Conservation (phyloP, 2,888 invertebrate species). For the Kryphioiulus occultus region DNA sequence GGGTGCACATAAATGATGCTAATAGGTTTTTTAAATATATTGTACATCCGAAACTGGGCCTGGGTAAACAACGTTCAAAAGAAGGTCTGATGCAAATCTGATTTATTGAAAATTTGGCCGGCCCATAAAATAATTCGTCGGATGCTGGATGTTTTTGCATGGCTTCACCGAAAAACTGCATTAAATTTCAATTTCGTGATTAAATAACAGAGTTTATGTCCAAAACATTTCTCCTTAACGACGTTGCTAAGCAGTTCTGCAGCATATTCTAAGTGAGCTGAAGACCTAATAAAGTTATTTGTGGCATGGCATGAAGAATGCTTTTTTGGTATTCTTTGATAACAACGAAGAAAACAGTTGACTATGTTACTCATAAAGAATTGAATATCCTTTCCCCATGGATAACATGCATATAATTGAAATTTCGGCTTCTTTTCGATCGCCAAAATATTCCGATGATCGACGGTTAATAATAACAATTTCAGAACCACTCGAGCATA, state of each 20-base stretch:
- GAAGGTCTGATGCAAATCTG: background rate
- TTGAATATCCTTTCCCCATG: background rate
- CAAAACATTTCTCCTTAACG: background rate
- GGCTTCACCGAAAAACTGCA: slow-evolving; percentile 28
- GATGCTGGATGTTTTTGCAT: background rate
- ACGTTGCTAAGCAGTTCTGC: background rate
- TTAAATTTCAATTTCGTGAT: slow-evolving; percentile 21
- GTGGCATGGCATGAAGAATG: background rate
- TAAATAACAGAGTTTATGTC: background rate
- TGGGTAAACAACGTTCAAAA: background rate
- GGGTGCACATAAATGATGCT: slow-evolving; percentile 1
- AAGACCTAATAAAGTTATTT: slow-evolving; percentile 6
- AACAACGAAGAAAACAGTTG: background rate
- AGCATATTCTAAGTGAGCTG: background rate
- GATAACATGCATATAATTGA: background rate
- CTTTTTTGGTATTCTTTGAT: background rate
- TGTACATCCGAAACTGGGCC: background rate
- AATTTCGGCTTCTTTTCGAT: background rate
- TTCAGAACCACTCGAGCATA: background rate
- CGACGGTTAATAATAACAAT: slow-evolving; percentile 16
- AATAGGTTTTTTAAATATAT: background rate
- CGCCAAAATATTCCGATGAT: background rate
- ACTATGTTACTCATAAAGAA: background rate
- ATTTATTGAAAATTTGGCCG: background rate
- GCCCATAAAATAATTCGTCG: background rate